Evolutionary conservation across 2,113 vertebrate genomes (phyloP), one percentile per base, ranked within the genome.

Genomic region (Rhinoptilus africanus): DNA sequence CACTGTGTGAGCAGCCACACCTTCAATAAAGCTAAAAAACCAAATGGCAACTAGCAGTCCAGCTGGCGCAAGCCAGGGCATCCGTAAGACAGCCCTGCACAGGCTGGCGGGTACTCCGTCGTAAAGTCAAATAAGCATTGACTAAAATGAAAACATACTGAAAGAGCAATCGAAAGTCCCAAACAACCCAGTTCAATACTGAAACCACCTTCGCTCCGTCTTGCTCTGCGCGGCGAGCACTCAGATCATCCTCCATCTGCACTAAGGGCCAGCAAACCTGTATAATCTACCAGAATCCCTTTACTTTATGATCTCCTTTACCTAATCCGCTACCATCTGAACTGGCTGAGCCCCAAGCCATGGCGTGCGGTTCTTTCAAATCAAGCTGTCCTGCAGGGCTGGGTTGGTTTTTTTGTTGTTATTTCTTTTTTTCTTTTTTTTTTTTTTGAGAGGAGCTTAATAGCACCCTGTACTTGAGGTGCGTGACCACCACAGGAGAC

Each of bases 101-200:
- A 28, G 73, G 11, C 54, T 27, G 37, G 12, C 0, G 0, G 20
- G 34, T 20, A 24, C 48, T 20, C 24, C 28, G 2, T 1, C 19
- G 20, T 9, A 30, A 64, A 47, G 43, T 3, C 28, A 27, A 91
- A n/a, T 24, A 2, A 37, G 37, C 60, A 71, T 4, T 1, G 2
- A 34, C 41, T 26, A 24, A 37, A 21, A 27, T 3, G 10, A 30
- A 48, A 53, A 34, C 54, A 6, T 4, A 43, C 8, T 4, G 8
- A 24, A 67, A 54, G 20, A 13, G 35, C 53, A 71, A 72, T 12
- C 4, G 0, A 1, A 78, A 82, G 82, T 22, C 24, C 30, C 39
- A 45, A 19, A 62, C 18, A 22, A 48, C 14, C 21, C 27, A 6
- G 12, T 5, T 51, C 45, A 9, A 45, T 19, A 34, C 3, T 1